phyloP scores from a whole-genome alignment of 1,140 invertebrate genomes.

The Papilio aristodemus region DNA sequence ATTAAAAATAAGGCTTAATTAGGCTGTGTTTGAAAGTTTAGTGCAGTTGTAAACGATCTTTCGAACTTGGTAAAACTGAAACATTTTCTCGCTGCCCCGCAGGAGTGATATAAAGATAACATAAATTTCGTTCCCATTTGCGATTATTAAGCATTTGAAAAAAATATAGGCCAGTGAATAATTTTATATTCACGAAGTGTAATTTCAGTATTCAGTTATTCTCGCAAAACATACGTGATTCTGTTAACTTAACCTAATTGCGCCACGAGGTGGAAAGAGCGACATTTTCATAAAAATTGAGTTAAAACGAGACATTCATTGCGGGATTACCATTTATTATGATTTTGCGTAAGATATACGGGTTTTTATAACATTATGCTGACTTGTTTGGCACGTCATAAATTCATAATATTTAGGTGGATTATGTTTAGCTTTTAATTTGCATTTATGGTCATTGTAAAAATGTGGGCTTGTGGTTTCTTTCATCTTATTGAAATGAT shows the following conservation, averaged over 20 bases:
- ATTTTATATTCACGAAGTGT: neutral
- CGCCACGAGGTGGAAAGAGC: neutral
- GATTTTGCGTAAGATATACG: neutral
- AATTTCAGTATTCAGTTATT: constrained; percentile 20
- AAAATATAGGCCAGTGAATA: neutral
- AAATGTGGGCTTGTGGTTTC: neutral
- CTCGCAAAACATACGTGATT: constrained; percentile 11
- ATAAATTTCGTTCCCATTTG: no score
- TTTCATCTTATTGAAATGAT: neutral
- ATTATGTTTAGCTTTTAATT: neutral
- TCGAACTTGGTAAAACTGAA: no score
- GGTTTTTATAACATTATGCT: neutral
- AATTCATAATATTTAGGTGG: neutral
- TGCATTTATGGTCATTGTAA: neutral
- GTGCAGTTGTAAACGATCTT: no score
- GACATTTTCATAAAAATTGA: constrained; percentile 21
- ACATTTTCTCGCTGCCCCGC: no score
- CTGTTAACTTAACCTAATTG: constrained; percentile 18
- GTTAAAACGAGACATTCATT: neutral
- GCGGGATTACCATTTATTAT: constrained; percentile 17
- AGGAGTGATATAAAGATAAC: no score
- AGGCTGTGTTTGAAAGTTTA: no score
- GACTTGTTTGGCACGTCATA: neutral
- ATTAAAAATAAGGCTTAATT: no score
- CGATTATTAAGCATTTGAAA: neutral